Evolutionary conservation across 2,797 vertebrate genomes (phyloP).

Genomic region (Pelobates cultripes): DNA sequence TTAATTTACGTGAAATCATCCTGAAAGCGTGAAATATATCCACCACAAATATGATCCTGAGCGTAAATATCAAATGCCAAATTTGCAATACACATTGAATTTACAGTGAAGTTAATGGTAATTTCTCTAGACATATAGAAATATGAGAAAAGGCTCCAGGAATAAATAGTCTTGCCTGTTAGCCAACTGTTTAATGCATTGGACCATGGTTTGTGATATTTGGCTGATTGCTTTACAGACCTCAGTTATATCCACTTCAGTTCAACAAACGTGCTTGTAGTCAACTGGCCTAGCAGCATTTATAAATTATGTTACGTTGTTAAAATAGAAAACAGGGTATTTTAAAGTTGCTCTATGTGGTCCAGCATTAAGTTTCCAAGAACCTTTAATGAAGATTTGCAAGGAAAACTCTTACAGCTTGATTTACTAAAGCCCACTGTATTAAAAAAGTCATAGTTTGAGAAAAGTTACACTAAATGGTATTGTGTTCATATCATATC

Average conservation of each 20-base stretch:
- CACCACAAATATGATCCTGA: background rate
- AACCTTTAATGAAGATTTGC: too few species aligned
- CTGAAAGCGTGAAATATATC: conserved; percentile 5
- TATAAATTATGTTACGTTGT: background rate
- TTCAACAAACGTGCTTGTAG: background rate
- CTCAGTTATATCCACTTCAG: background rate
- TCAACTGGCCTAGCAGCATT: background rate
- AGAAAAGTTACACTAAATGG: too few species aligned
- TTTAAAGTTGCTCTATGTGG: too few species aligned
- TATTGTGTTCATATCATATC: too few species aligned
- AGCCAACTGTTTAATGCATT: background rate
- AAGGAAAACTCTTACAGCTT: too few species aligned
- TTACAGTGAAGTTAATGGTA: background rate
- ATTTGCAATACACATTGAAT: background rate
- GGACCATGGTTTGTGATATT: background rate
- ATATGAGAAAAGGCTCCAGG: background rate
- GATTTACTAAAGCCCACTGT: too few species aligned
- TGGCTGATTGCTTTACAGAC: background rate
- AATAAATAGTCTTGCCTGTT: conserved; percentile 7
- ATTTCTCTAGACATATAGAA: background rate
- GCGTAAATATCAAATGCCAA: background rate
- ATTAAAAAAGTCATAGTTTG: too few species aligned
- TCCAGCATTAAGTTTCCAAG: too few species aligned
- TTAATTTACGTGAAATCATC: conserved; percentile 20
- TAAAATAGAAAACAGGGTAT: background rate